A percentile compares a stretch with the other conserved stretches of the same genome.
phyloP scores from a whole-genome alignment of 1,140 invertebrate species.

The Nixonia krombeini region DNA sequence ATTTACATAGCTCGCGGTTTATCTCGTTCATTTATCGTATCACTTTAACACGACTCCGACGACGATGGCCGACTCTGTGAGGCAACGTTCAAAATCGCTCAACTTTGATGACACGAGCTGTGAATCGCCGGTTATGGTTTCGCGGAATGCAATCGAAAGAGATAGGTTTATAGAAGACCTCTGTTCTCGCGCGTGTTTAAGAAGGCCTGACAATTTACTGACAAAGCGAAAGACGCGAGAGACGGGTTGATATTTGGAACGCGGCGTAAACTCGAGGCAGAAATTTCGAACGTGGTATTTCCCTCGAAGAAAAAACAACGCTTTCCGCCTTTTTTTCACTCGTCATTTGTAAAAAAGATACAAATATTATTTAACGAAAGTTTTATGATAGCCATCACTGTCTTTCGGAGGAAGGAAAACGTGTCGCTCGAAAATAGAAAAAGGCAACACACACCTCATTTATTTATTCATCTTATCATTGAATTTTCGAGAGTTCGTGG shows the following conservation, averaged over 20 bases:
- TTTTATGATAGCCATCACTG: too few species aligned
- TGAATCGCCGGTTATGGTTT: constrained; percentile 47
- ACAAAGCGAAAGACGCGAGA: constrained; percentile 39
- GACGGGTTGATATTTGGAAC: constrained; percentile 3
- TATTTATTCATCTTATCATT: too few species aligned
- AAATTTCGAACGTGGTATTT: too few species aligned
- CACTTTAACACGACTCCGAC: constrained; percentile 46
- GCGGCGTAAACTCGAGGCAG: too few species aligned
- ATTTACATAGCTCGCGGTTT: constrained; percentile 22
- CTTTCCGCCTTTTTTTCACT: background rate
- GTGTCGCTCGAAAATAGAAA: too few species aligned
- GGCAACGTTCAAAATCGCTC: constrained; percentile 36
- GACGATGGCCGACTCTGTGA: constrained; percentile 38
- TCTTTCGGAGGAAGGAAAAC: too few species aligned
- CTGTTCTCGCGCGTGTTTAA: constrained; percentile 14
- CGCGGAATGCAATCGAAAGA: constrained; percentile 41
- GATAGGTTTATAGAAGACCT: constrained; percentile 40
- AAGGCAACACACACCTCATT: too few species aligned
- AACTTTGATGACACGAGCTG: constrained; percentile 35
- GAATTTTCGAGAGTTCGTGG: too few species aligned
- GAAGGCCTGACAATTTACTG: constrained; percentile 19
- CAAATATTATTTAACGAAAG: too few species aligned
- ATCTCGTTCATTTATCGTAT: constrained; percentile 35
- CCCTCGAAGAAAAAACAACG: constrained; percentile 14
- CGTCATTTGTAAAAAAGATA: too few species aligned